Conservation (phyloP, 2,113 vertebrate genomes). For the Ellobius talpinus region DNA sequence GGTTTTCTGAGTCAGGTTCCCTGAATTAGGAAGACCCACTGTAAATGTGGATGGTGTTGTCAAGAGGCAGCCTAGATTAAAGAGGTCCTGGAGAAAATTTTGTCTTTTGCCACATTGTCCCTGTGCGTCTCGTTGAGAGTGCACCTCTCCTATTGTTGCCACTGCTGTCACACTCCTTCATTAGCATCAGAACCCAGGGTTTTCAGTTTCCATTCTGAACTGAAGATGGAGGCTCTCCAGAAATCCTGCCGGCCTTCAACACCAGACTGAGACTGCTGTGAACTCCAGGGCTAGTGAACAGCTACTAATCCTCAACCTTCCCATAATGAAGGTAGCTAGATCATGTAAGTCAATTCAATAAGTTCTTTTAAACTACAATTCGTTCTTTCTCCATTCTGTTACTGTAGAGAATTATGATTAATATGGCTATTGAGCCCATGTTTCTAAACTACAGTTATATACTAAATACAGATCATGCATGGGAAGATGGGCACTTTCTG, state of each 20-base stretch:
- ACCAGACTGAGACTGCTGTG: neutral
- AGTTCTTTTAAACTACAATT: too few species aligned
- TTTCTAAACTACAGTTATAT: neutral
- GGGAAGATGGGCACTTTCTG: accelerated
- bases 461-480: neutral
- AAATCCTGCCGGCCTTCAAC: neutral
- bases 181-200: neutral
- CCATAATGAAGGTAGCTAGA: neutral
- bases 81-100: too few species aligned
- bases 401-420: neutral
- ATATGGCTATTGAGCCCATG: too few species aligned
- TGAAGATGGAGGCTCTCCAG: neutral
- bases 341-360: too few species aligned
- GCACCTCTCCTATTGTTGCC: too few species aligned
- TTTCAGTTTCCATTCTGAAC: neutral
- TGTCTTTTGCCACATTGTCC: too few species aligned
- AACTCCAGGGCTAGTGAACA: too few species aligned
- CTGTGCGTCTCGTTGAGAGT: neutral
- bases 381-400: neutral
- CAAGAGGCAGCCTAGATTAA: neutral
- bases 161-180: neutral
- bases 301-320: neutral
- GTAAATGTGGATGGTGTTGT: too few species aligned
- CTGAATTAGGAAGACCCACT: neutral
- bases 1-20: neutral